Evolutionary conservation across 30 jellyfish, hydroid and myxozoan genomes (phyloP).

Genomic region (Sanderia malayensis): DNA sequence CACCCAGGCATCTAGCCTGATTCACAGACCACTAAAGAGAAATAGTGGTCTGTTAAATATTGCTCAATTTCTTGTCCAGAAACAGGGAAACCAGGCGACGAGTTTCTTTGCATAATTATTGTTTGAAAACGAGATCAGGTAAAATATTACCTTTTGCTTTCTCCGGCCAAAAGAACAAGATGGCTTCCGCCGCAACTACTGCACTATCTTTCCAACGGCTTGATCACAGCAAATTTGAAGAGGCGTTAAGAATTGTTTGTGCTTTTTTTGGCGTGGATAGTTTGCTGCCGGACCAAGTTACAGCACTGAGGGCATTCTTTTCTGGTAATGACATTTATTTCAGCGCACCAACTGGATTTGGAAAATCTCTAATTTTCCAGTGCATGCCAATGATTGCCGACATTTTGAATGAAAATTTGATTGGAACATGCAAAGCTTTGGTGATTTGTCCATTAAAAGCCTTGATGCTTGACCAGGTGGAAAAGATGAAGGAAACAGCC

Average conservation of each 20-base stretch:
- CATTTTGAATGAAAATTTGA: slow-evolving; percentile 11
- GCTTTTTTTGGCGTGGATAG: slow-evolving; percentile 5
- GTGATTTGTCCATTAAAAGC: slow-evolving; percentile 42
- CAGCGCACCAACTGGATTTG: slow-evolving; percentile 44
- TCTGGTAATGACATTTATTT: slow-evolving; percentile 20
- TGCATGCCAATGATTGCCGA: slow-evolving; percentile 31
- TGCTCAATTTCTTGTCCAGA: no score
- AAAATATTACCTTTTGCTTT: no score
- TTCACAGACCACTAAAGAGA: no score
- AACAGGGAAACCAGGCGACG: no score
- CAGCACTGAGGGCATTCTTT: slow-evolving; percentile 4
- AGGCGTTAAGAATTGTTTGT: neutral
- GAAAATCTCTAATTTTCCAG: slow-evolving; percentile 34
- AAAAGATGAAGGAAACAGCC: slow-evolving; percentile 15
- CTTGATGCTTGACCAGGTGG: slow-evolving; percentile 36
- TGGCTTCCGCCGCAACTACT: no score
- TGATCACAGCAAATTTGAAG: no score
- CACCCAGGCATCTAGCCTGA: no score
- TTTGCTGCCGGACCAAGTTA: slow-evolving; percentile 12
- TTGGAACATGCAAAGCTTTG: slow-evolving; percentile 10
- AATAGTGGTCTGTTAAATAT: no score
- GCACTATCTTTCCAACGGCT: no score
- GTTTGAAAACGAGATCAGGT: no score
- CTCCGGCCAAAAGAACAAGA: no score
- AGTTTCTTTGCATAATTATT: no score